Evolutionary conservation across 2,888 invertebrate genomes (phyloP).

Genomic region (Stenodera caucasica): DNA sequence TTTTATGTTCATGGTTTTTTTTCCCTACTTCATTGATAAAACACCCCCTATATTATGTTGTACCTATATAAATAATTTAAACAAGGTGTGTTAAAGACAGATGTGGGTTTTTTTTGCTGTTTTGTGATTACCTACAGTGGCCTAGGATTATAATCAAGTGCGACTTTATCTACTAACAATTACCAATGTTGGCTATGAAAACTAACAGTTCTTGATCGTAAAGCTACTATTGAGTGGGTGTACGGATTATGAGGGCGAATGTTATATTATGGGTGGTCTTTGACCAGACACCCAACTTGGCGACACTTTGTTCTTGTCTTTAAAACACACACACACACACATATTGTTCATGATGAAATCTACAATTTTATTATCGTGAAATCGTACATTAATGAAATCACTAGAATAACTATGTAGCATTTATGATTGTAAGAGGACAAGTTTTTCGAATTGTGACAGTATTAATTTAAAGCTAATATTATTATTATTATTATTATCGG

Average conservation of each 20-base stretch:
- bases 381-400: not conserved
- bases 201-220: constrained; percentile 12
- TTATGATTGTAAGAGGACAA: not conserved
- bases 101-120: not conserved
- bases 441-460: no score
- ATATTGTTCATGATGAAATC: constrained; percentile 3
- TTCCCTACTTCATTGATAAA: not conserved
- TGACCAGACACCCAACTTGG: constrained; percentile 9
- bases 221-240: constrained; percentile 13
- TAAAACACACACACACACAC: no score
- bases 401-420: not conserved
- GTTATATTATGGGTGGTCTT: constrained; percentile 14
- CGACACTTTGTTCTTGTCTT: constrained; percentile 13
- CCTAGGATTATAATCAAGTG: constrained; percentile 8
- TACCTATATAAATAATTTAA: constrained; percentile 2
- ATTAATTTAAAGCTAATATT: no score
- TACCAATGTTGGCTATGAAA: constrained; percentile 9
- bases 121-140: not conserved
- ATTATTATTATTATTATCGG: no score
- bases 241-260: constrained; percentile 12
- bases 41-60: no score
- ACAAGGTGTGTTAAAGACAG: not conserved
- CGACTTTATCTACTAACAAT: not conserved
- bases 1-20: not conserved
- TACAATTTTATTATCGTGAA: constrained; percentile 11